These are phyloP conservation scores for Dione juno DNA, from an alignment of 2,888 invertebrate species.

Conservation along the genomic window DNA sequence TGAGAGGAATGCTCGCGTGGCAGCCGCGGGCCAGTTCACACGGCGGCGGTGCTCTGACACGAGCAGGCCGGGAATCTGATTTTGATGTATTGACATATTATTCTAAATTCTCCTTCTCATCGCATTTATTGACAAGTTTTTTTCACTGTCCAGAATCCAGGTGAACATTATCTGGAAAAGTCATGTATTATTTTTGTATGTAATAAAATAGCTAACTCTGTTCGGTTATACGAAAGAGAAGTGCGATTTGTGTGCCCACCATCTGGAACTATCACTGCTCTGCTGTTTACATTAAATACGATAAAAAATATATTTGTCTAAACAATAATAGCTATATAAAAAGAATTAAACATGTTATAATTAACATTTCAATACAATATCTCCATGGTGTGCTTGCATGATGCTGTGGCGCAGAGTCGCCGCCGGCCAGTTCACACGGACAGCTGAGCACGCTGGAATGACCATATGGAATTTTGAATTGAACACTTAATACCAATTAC, in stretches of 20 bases:
- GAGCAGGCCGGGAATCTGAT: constrained; percentile 17
- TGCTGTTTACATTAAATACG: too few species aligned
- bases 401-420: constrained; percentile 7
- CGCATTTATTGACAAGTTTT: too few species aligned
- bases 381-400: constrained; percentile 41
- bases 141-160: too few species aligned
- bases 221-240: too few species aligned
- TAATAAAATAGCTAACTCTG: too few species aligned
- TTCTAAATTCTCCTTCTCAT: neutral
- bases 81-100: constrained; percentile 6
- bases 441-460: constrained; percentile 30
- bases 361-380: constrained; percentile 1
- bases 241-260: too few species aligned
- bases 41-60: constrained; percentile 18
- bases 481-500: constrained; percentile 27
- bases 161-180: too few species aligned
- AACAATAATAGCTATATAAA: neutral
- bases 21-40: constrained; percentile 40
- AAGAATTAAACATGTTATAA: neutral
- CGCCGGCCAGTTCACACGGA: constrained; percentile 34
- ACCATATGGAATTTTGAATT: constrained; percentile 38
- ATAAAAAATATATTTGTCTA: neutral
- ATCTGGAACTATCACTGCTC: too few species aligned
- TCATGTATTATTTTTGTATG: too few species aligned
- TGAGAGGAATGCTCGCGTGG: constrained; percentile 43